These are phyloP conservation scores for Progne subis DNA, from an alignment of 2,113 vertebrate genomes.

Conservation along the genomic window DNA sequence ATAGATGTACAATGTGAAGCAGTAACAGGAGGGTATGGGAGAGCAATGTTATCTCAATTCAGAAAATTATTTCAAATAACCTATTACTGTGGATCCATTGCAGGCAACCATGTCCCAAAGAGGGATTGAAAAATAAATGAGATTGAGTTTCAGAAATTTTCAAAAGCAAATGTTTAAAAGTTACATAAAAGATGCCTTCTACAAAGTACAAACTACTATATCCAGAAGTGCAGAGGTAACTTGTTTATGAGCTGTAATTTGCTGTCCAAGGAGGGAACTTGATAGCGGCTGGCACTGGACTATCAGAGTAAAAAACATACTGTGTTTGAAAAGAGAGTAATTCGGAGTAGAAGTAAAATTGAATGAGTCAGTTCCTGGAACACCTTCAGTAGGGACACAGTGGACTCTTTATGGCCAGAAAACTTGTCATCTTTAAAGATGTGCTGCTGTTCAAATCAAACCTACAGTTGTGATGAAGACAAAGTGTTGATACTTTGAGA, in stretches of 20 bases:
- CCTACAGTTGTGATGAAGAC: neutral
- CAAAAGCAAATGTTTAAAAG: neutral
- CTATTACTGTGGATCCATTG: neutral
- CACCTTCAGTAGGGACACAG: neutral
- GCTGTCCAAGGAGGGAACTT: neutral
- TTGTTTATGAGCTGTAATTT: neutral
- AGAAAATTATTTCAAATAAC: neutral
- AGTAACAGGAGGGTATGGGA: neutral
- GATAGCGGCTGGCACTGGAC: neutral
- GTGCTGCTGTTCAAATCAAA: neutral
- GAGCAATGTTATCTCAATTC: neutral
- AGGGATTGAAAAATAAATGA: neutral
- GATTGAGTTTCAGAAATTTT: neutral
- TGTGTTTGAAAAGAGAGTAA: neutral
- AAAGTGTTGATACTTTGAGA: neutral
- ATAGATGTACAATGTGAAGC: neutral
- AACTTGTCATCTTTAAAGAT: neutral
- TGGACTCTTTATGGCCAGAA: neutral
- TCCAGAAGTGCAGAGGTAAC: neutral
- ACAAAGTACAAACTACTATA: neutral
- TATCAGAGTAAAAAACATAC: neutral
- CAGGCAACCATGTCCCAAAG: neutral
- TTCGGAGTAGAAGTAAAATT: neutral
- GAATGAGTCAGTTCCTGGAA: neutral
- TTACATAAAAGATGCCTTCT: neutral